Conservation (phyloP, 2,888 invertebrate species). For the Ormyrus nitidulus region DNA sequence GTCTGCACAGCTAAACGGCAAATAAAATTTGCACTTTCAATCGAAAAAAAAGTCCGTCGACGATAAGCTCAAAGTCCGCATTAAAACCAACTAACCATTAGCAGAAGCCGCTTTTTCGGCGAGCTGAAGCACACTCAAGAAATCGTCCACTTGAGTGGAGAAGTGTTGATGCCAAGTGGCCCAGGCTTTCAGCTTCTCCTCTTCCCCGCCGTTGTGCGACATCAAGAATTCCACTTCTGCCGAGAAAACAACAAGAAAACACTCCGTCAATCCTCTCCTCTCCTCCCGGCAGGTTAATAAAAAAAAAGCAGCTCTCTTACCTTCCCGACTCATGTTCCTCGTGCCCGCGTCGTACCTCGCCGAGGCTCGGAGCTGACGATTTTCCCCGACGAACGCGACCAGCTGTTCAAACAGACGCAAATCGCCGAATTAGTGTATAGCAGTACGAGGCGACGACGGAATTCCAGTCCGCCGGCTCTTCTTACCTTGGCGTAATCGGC, state of each 20-base stretch:
- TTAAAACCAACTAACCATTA: constrained; percentile 64
- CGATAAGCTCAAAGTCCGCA: too few species aligned
- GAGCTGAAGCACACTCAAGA: constrained; percentile 62
- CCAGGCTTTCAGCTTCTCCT: constrained; percentile 66
- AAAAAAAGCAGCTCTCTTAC: constrained; percentile 55
- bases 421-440: neutral
- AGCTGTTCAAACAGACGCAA: constrained; percentile 57
- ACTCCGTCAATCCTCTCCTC: too few species aligned
- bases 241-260: constrained; percentile 27
- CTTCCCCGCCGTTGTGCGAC: constrained; percentile 58
- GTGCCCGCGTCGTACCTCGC: constrained; percentile 49
- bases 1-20: too few species aligned
- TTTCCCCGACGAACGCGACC: constrained; percentile 62
- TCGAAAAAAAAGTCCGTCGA: too few species aligned
- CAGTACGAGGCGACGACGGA: neutral
- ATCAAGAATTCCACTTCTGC: constrained; percentile 65
- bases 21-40: too few species aligned
- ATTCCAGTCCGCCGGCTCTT: too few species aligned
- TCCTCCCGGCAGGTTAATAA: neutral
- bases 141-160: constrained; percentile 61
- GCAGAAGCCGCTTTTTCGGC: constrained; percentile 64
- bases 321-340: constrained; percentile 59
- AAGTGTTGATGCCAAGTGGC: constrained; percentile 65
- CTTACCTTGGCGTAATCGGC: constrained; percentile 63
- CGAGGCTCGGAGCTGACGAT: constrained; percentile 59